A percentile compares a stretch with the other conserved stretches of the same genome.
These are phyloP conservation scores for Trissolcus japonicus DNA, from an alignment of 2,888 invertebrate genomes.

Conservation along the genomic window DNA sequence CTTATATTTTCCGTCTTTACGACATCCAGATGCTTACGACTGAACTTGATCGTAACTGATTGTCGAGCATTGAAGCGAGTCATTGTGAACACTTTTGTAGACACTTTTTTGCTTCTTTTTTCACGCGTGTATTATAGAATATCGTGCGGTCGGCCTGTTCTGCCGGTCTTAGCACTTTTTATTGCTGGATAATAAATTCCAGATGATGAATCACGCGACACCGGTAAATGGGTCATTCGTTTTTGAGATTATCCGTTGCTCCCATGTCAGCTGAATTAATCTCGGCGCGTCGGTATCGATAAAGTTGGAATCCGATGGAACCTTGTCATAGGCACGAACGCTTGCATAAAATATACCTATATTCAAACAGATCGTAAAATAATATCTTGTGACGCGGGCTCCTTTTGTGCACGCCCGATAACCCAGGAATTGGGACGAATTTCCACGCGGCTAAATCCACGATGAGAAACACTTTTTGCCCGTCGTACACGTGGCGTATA, in stretches of 20 bases:
- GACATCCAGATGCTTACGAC: slow-evolving; percentile 47
- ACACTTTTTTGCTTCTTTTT: slow-evolving; percentile 18
- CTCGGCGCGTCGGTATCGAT: slow-evolving; percentile 43
- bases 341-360: slow-evolving; percentile 32
- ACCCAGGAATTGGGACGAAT: slow-evolving; percentile 38
- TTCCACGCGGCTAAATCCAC: slow-evolving; percentile 18
- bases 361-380: slow-evolving; percentile 48
- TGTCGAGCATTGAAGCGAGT: slow-evolving; percentile 23
- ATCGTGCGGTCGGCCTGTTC: slow-evolving; percentile 20
- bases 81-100: slow-evolving; percentile 23
- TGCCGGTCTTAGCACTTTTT: slow-evolving; percentile 36
- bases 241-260: slow-evolving; percentile 52
- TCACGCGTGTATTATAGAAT: slow-evolving; percentile 25
- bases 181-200: slow-evolving; percentile 60
- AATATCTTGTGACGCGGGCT: slow-evolving; percentile 35
- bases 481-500: slow-evolving; percentile 31
- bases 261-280: slow-evolving; percentile 46
- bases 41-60: slow-evolving; percentile 37
- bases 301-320: slow-evolving; percentile 45
- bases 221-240: slow-evolving; percentile 62
- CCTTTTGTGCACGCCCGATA: slow-evolving; percentile 30
- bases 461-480: slow-evolving; percentile 20
- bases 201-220: slow-evolving; percentile 62
- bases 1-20: slow-evolving; percentile 44
- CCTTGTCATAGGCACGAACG: slow-evolving; percentile 50